Base-by-base conservation (phyloP, 2,888 invertebrate species). In the Patella pellucida region DNA sequence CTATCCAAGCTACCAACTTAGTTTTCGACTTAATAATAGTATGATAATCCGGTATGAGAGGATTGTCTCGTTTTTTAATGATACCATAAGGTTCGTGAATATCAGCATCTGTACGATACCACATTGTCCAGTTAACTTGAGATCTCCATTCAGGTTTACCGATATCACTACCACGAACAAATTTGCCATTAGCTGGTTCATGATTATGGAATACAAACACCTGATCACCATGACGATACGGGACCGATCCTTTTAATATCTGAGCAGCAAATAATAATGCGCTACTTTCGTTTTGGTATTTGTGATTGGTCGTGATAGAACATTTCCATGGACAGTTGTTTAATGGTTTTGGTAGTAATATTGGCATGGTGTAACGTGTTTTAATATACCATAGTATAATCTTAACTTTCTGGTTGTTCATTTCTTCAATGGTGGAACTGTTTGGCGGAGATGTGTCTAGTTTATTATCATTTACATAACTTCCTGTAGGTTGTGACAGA, bases 211-310 rank as follows among this genome's bases (percentile, higher is more conserved):
- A 62, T 14, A 62, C 62, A 23, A 62, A 62, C 11, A 62, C 62
- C 14, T 62, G 62, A 19, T 62, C 15, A 62, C 23, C 62, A 23
- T 19, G 15, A 62, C 62, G 62, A 62, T 19, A 14, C 23, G 62
- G 62, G 2, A 9, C 56, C 14, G 19, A 2, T 23, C 62, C 62
- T 3, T 19, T 23, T 19, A 62, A 2, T n/a, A 62, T 12, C 12
- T n/a, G 31, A 4, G 72, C 72, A 67, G 72, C 19, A 23, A 72
- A 67, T 7, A 72, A 16, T 19, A 72, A 50, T n/a, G 72, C 72
- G 19, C 67, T 67, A 62, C 72, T 72, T 62, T 41, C 23, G 11
- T 50, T 50, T 19, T 72, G 67, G 50, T 62, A 72, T 31, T 31
- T 50, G 31, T 67, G 27, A 41, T 72, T 72, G 27, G 72, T 72